phyloP scores from a whole-genome alignment of 2,113 vertebrate genomes.

The Burhinus bistriatus region DNA sequence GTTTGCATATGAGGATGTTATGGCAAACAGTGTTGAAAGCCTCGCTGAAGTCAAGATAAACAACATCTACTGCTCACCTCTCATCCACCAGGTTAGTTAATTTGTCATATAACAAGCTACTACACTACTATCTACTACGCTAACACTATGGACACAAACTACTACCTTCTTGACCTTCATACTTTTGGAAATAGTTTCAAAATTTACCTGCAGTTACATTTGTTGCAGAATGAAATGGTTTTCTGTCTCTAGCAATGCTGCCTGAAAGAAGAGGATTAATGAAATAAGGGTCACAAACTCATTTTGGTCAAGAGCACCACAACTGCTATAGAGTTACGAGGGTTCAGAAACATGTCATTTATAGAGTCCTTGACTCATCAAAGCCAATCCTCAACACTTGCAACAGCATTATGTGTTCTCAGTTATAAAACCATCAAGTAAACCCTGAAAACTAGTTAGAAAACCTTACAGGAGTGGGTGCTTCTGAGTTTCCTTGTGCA shows the following conservation, averaged over 20 bases:
- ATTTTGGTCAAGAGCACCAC: not conserved
- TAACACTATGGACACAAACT: not conserved
- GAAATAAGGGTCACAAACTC: not conserved
- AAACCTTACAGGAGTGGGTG: not conserved
- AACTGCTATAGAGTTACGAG: not conserved
- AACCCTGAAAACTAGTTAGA: not conserved
- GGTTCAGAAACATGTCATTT: not conserved
- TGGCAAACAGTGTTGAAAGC: not conserved
- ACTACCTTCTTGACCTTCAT: not conserved
- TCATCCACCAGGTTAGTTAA: not conserved
- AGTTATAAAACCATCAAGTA: not conserved
- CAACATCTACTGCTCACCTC: not conserved
- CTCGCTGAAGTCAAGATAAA: not conserved
- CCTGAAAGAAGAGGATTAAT: not conserved
- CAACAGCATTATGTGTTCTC: not conserved
- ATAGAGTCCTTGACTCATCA: not conserved
- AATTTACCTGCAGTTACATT: not conserved
- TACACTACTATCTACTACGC: not conserved
- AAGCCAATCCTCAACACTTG: not conserved
- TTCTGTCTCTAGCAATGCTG: not conserved
- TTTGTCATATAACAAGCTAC: not conserved
- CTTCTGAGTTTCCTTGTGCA: not conserved
- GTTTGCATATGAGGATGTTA: not conserved
- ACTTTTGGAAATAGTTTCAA: not conserved
- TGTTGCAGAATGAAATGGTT: not conserved